Evolutionary conservation across 2,797 vertebrate genomes (phyloP).

Genomic region (Gymnopithys bicolor): DNA sequence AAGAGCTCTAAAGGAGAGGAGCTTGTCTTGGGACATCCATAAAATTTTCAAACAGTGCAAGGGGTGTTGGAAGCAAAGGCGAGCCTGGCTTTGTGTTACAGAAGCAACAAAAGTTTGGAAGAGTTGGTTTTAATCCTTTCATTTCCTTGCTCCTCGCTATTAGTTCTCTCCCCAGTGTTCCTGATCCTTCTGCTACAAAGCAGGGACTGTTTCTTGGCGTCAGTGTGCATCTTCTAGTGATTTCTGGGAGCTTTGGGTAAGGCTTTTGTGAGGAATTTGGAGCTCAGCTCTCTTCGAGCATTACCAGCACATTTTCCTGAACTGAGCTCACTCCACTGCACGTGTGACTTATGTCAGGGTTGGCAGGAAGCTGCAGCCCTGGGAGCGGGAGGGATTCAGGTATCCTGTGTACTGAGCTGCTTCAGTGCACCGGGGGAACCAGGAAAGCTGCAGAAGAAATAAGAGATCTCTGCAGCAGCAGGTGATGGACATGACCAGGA

Average conservation of each 20-base stretch:
- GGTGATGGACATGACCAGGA: not conserved
- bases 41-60: not conserved
- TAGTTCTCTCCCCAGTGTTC: not conserved
- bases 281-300: not conserved
- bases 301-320: not conserved
- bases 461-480: not conserved
- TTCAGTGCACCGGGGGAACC: not conserved
- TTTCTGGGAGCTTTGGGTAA: not conserved
- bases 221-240: not conserved
- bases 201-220: not conserved
- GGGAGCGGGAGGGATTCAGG: not conserved
- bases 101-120: not conserved
- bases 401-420: not conserved
- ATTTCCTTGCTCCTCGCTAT: not conserved
- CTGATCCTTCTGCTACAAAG: not conserved
- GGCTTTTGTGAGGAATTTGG: not conserved
- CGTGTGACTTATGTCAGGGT: not conserved
- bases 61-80: not conserved
- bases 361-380: not conserved
- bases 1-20: not conserved
- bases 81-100: not conserved
- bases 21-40: fast-evolving
- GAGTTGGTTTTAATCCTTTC: not conserved
- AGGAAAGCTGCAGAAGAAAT: not conserved
- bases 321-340: not conserved